These are phyloP conservation scores for Xiphorhynchus elegans DNA, from an alignment of 2,113 vertebrate genomes.

Conservation along the genomic window DNA sequence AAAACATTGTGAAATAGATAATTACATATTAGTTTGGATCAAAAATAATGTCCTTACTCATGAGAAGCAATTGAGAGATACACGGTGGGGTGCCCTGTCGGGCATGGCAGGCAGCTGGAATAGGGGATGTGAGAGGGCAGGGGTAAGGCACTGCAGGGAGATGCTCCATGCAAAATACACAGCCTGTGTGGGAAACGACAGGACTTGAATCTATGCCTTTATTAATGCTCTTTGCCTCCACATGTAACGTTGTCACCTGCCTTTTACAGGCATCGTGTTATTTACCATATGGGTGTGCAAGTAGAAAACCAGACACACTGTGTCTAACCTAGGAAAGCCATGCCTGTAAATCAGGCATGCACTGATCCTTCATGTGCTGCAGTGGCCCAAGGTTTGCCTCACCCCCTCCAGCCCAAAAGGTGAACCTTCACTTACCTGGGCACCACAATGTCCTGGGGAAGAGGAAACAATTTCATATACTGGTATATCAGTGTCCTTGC, in stretches of 20 bases:
- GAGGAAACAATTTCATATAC: neutral
- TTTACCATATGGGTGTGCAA: neutral
- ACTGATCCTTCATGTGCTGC: neutral
- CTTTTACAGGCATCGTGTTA: rapidly evolving
- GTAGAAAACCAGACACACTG: neutral
- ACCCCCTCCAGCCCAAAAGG: neutral
- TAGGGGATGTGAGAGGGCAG: neutral
- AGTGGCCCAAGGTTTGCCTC: neutral
- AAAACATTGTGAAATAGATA: constrained; percentile 65
- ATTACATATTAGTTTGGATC: constrained; percentile 57
- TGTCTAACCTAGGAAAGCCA: neutral
- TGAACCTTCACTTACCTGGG: rapidly evolving
- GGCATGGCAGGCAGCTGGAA: neutral
- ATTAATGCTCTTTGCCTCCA: neutral
- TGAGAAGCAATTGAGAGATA: constrained; percentile 49
- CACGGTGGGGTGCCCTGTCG: neutral
- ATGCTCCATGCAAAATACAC: neutral
- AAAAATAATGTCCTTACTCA: constrained; percentile 64
- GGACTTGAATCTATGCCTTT: neutral
- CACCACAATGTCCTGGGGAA: neutral
- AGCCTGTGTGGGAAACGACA: rapidly evolving
- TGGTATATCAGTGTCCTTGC: neutral
- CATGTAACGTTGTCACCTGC: neutral
- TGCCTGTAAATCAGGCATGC: neutral
- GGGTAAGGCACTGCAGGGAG: neutral